Base-by-base conservation (phyloP, 37 sponge, comb jelly and placozoan genomes). In the Agelas oroides region DNA sequence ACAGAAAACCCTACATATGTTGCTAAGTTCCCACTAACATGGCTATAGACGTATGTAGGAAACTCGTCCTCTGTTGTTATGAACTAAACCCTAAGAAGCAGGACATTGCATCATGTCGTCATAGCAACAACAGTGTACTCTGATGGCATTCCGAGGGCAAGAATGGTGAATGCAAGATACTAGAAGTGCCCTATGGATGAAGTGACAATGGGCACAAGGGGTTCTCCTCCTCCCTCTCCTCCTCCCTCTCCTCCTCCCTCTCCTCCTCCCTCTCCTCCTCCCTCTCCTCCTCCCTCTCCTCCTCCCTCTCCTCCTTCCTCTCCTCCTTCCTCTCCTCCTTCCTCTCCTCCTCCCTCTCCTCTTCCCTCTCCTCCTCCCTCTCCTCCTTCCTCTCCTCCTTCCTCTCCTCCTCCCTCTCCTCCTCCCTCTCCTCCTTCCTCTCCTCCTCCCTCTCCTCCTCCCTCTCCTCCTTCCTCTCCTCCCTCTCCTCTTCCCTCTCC, bases 351-450 rank as follows among this genome's bases (percentile, higher is more conserved):
- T 60, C 32, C 37, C 67, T 54, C n/a, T 85, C 33, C 24, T n/a
- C 54, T 53, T 65, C 78, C 65, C 35, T 41, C 61, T 28, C 31
- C 24, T 41, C 66, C 84, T 25, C 11, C 16, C n/a, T 62, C 25
- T 53, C 73, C 62, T 75, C 85, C 37, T 60, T 68, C 64, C 64
- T 56, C 63, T 41, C 39, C 55, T 34, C 39, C 71, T 68, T 56
- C 28, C 71, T 69, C 71, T 69, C 82, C 56, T 57, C 41, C 80
- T 79, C 67, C 46, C 41, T 65, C 80, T 64, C 70, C 37, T 63
- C 30, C 80, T 46, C 55, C 80, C 68, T 34, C 39, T 54, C 65
- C 32, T 53, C 27, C 53, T 34, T 25, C 1, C 53, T 52, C 57
- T 54, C 59, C 76, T 75, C 76, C 59, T 12, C 21, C 27, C 53